Evolutionary conservation across 2,113 vertebrate species (phyloP), one percentile per base, ranked within the genome.

Genomic region (Amphilophus citrinellus): DNA sequence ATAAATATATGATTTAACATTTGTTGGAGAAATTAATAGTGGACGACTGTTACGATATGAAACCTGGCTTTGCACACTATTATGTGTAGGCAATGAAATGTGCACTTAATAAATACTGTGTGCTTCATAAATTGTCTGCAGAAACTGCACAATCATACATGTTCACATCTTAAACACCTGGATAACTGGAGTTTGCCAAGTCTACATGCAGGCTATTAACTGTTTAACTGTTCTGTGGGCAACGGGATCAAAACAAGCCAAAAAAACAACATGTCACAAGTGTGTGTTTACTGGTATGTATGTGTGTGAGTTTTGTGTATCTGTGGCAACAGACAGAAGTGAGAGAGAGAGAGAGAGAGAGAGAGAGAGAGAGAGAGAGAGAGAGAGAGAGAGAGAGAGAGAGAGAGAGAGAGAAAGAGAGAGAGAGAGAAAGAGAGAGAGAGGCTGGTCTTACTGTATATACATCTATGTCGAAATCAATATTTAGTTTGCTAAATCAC

Each of bases 141-240:
- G 75, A 80, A 89, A 87, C 82, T 66, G 86, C 83, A 89, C 83
- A 82, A 87, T 87, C 87, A 89, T 79, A 91, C 85, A 91, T 78
- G 53, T 94, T 89, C 57, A 92, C 80, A 88, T 87, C 79, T 84
- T 85, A 59, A 89, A 91, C 88, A 92, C 84, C 88, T 87, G 80
- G 78, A 84, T 88, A 84, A 84, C 79, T 88, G 80, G 61, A 63
- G 61, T 85, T 90, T 91, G 87, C 82, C 84, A 83, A 83, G 78
- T 93, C 89, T 84, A 90, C 93, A 95, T 95, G 95, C 95, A 93
- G 87, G 81, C 79, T 78, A 87, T 85, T 77, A 88, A 90, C 79
- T 91, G 68, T 73, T 73, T 56, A 56, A 73, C 44, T 73, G 68
- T 85, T 90, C 84, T 76, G 75, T 88, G 91, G 86, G 92, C 80